Evolutionary conservation across 2,888 invertebrate species (phyloP), one percentile per base, ranked within the genome.

Genomic region (Pyrochroa serraticornis): DNA sequence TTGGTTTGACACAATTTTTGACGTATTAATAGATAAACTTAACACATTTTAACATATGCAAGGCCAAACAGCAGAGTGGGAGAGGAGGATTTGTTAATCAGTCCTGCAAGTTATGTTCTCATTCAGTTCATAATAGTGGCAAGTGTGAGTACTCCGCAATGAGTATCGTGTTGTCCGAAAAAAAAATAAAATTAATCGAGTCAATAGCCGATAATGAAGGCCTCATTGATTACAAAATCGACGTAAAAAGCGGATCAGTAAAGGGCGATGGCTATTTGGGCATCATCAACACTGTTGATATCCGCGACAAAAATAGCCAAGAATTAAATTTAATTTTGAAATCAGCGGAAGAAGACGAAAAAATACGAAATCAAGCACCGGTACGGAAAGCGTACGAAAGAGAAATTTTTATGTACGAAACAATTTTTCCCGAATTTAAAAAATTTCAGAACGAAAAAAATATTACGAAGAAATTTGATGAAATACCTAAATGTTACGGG

Each of bases 261-360:
- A 64, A 61, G 38, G 65, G 66, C 6, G 66, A 67, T 37, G 63
- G 63, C 3, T 68, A 63, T 41, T 13, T 67, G 6, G 65, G 66
- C 7, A 39, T 55, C 7, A 65, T 65, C 32, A 62, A 62, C 9
- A 50, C 46, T 6, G 33, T 62, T 6, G 22, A 51, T 5, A 51
- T 67, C n/a, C 35, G 34, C 3, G 63, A 45, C 12, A 45, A 47
- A 32, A 52, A 58, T 0, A 51, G 43, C 7, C 46, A 58, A 43
- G 31, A 54, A 6, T 65, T 65, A 22, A 47, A 67, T 53, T 42
- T 71, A 14, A 65, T 71, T 0, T 22, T 71, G 8, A 72, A 72
- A 63, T 63, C 66, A 2, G 66, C 69, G n/a, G 66, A 67, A 47
- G 47, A 14, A 30, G 45, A 22, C 5, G 53, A 58, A 34, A 43